phyloP scores from a whole-genome alignment of 2,888 invertebrate genomes.

The Mellilla xanthometata region DNA sequence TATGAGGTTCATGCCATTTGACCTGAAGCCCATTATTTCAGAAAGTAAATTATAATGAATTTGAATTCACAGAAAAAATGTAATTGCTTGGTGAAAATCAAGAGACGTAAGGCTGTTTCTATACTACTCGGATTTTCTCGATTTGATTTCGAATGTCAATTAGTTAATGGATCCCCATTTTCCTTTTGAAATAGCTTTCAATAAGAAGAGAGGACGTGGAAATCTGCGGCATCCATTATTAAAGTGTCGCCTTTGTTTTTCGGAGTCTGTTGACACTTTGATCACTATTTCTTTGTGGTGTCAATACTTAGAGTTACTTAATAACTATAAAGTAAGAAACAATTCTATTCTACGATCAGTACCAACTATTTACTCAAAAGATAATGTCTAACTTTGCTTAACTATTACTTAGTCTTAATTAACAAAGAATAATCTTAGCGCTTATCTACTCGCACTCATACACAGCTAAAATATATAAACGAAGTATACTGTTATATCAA shows the following conservation, averaged over 20 bases:
- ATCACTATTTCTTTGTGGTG: slow-evolving; percentile 15
- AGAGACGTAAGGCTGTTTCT: slow-evolving; percentile 11
- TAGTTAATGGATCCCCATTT: slow-evolving; percentile 42
- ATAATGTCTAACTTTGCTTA: no score
- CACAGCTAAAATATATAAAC: no score
- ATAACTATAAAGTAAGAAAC: background rate
- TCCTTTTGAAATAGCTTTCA: slow-evolving; percentile 28
- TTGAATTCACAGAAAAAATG: slow-evolving; percentile 19
- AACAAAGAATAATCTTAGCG: no score
- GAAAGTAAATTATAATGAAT: slow-evolving; percentile 23
- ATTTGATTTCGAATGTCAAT: slow-evolving; percentile 38
- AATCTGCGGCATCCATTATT: slow-evolving; percentile 20
- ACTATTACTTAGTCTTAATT: no score
- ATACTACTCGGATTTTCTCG: slow-evolving; percentile 29
- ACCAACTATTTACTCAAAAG: no score
- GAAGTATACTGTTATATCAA: no score
- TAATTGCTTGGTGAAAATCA: slow-evolving; percentile 21
- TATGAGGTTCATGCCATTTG: slow-evolving; percentile 25
- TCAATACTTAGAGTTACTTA: slow-evolving; percentile 4
- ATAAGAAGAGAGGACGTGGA: slow-evolving; percentile 23
- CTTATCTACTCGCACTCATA: no score
- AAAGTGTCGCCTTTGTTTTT: slow-evolving; percentile 27
- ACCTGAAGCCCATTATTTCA: slow-evolving; percentile 26
- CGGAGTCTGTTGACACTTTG: slow-evolving; percentile 18
- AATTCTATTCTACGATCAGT: no score